Evolutionary conservation across 2,888 invertebrate genomes (phyloP).

Genomic region (Melanophora roralis): DNA sequence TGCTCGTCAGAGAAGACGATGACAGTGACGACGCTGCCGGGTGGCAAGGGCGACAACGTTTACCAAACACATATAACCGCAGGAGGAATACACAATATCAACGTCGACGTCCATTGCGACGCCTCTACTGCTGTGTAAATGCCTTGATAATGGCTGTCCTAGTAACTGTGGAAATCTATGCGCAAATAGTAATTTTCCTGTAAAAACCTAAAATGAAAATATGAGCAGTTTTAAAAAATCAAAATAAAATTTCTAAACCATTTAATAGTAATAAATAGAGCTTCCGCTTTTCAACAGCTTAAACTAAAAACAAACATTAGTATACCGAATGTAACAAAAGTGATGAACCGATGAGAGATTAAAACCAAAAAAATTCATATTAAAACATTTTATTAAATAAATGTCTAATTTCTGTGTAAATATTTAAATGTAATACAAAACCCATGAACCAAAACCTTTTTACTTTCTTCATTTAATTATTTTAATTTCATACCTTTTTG

Average conservation of each 20-base stretch:
- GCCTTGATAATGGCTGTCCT: slow-evolving; percentile 73
- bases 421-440: no score
- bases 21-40: slow-evolving; percentile 27
- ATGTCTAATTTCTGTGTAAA: not conserved
- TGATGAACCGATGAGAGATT: no score
- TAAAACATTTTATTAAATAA: not conserved
- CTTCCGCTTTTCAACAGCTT: slow-evolving; percentile 46
- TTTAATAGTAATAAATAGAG: slow-evolving; percentile 29
- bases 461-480: no score
- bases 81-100: slow-evolving; percentile 66
- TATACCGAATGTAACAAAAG: not conserved
- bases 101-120: slow-evolving; percentile 74
- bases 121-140: slow-evolving; percentile 75
- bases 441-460: no score
- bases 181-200: slow-evolving; percentile 74
- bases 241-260: not conserved
- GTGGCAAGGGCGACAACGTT: not conserved
- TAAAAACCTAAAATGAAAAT: slow-evolving; percentile 61
- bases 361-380: not conserved
- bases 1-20: slow-evolving; percentile 29
- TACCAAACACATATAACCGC: slow-evolving; percentile 33
- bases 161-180: slow-evolving; percentile 75
- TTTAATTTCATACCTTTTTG: no score
- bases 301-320: slow-evolving; percentile 11
- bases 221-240: not conserved